Evolutionary conservation across 2,888 invertebrate genomes (phyloP), one percentile per base, ranked within the genome.

Genomic region (Sylvicola cinctus): DNA sequence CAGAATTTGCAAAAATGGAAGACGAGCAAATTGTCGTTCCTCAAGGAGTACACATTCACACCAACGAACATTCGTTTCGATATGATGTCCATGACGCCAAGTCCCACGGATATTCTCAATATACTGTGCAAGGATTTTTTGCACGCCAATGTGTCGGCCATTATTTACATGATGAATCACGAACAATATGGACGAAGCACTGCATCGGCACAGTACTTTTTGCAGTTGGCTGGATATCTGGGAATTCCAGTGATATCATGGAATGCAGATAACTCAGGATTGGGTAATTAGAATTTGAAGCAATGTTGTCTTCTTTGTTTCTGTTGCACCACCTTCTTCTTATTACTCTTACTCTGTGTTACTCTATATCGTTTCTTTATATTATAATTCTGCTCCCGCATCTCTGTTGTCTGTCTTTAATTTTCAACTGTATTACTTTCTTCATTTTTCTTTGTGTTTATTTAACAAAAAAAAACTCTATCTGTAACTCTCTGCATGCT

Each of bases 191-290:
- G 88, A 31, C 70, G 85, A 41, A 85, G 85, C 58, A 88, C 88
- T 39, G 88, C 88, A 44, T 85, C 88, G 42, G 85, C 87, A 38
- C 88, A 90, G 58, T 90, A 90, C 62, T 85, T 90, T 58, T 69
- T 90, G 43, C 88, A 90, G 63, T 66, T 90, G 49, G 85, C 88
- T 44, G 87, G 85, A 38, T 90, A 90, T 61, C 66, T 91, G 47
- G 91, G 90, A 43, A 88, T 93, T 52, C 93, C 93, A 46, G 88
- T 93, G 34, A 87, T 93, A 46, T 87, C 88, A 7, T 95, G 93
- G 93, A 93, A 93, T 60, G 90, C 91, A 7, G 93, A 95, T 58
- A 93, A 93, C 60, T 87, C 91, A 28, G 93, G 90, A 27, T 66
- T 90, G 38, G 72, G 68, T 45, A 55, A 6, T 7, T 17, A 31